A percentile compares a stretch with the other conserved stretches of the same genome.
These are phyloP conservation scores for Nymphicus hollandicus DNA, from an alignment of 2,113 vertebrate species.

Conservation along the genomic window DNA sequence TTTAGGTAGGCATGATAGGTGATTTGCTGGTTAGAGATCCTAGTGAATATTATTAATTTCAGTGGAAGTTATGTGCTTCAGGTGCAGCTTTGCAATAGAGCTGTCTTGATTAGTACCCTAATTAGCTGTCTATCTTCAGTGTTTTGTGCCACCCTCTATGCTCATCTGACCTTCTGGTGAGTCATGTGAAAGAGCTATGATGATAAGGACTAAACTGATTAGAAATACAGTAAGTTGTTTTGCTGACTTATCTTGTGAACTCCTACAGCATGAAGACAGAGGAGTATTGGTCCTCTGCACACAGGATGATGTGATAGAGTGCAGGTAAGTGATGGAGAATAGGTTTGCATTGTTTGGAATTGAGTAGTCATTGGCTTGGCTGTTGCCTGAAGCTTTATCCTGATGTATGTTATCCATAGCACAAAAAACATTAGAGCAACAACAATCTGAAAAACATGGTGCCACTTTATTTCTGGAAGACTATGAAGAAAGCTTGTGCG, in stretches of 20 bases:
- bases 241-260: neutral
- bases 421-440: neutral
- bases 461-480: neutral
- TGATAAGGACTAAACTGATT: neutral
- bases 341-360: neutral
- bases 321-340: neutral
- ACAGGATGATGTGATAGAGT: neutral
- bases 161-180: neutral
- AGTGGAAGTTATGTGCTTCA: neutral
- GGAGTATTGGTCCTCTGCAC: neutral
- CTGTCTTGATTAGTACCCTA: neutral
- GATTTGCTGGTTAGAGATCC: neutral
- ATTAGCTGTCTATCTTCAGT: neutral
- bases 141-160: neutral
- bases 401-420: neutral
- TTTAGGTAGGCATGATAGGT: neutral
- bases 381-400: neutral
- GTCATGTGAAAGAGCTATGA: neutral
- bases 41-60: neutral
- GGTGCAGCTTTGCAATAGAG: neutral
- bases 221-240: neutral
- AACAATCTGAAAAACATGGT: neutral
- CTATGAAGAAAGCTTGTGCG: neutral
- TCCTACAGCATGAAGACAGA: neutral
- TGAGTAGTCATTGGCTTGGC: neutral